These are phyloP conservation scores for Prolemur simus DNA, from an alignment of 2,113 vertebrate species.

Conservation along the genomic window DNA sequence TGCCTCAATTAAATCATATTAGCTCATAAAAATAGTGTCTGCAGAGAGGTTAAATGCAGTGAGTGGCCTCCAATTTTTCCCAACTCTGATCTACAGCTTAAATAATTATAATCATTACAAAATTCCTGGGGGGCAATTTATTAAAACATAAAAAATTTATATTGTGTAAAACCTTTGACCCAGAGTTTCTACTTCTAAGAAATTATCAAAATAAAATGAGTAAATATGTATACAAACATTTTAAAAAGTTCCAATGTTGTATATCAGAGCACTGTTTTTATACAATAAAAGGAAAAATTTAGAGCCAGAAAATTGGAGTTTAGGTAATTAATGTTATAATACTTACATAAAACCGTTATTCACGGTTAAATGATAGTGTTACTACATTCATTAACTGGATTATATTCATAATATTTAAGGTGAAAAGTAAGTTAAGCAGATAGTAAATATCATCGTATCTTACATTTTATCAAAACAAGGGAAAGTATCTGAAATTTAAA, in stretches of 20 bases:
- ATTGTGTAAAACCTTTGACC: neutral
- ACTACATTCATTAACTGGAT: neutral
- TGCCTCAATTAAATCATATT: neutral
- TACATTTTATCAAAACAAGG: neutral
- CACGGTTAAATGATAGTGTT: neutral
- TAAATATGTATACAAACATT: neutral
- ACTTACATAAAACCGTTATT: neutral
- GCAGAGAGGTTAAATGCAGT: neutral
- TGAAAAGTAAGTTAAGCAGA: neutral
- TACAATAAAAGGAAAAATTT: neutral
- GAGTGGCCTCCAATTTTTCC: neutral
- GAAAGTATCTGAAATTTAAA: neutral
- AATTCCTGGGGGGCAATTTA: neutral
- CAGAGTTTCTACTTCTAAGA: neutral
- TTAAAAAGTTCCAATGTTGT: neutral
- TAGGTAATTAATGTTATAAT: neutral
- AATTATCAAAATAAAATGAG: neutral
- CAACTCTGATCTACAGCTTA: neutral
- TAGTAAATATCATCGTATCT: neutral
- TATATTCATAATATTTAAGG: neutral
- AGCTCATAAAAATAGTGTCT: neutral
- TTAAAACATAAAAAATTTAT: neutral
- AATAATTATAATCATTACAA: neutral
- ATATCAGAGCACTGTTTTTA: neutral
- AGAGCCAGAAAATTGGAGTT: neutral